Percentiles rank a stretch among this genome's conserved stretches.
Conservation (phyloP, 2,888 invertebrate genomes). For the Spilarctia lutea region DNA sequence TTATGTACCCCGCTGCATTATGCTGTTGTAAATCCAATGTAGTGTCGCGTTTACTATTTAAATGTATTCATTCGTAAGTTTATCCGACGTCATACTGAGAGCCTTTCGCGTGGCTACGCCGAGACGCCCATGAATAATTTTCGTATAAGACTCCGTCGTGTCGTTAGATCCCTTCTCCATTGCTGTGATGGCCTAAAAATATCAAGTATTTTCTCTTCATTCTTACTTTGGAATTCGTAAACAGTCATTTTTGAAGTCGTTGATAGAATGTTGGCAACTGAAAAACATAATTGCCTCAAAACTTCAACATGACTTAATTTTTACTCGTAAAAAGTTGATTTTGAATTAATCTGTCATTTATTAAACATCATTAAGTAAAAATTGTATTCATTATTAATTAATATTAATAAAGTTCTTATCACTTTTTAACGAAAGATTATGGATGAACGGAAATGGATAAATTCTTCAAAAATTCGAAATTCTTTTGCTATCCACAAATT, state of each 20-base stretch:
- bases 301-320: not conserved
- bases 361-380: not conserved
- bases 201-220: slow-evolving; percentile 38
- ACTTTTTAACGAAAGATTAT: not conserved
- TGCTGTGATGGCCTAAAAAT: slow-evolving; percentile 42
- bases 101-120: slow-evolving; percentile 73
- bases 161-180: slow-evolving; percentile 51
- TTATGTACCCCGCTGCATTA: slow-evolving; percentile 81
- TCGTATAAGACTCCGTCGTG: slow-evolving; percentile 70
- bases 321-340: not conserved
- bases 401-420: not conserved
- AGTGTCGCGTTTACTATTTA: slow-evolving; percentile 85
- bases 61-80: slow-evolving; percentile 85
- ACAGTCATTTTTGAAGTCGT: slow-evolving; percentile 12
- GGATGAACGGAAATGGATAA: not conserved
- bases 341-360: not conserved
- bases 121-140: slow-evolving; percentile 79
- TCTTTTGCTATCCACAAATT: not conserved
- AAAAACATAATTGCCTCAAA: not conserved
- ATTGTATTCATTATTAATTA: not conserved
- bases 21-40: slow-evolving; percentile 80
- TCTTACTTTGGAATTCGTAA: slow-evolving; percentile 28
- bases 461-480: not conserved
- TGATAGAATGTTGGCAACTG: not conserved
- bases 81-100: slow-evolving; percentile 83